Evolutionary conservation across 2,113 vertebrate genomes (phyloP).

Genomic region (Pluvialis apricaria): DNA sequence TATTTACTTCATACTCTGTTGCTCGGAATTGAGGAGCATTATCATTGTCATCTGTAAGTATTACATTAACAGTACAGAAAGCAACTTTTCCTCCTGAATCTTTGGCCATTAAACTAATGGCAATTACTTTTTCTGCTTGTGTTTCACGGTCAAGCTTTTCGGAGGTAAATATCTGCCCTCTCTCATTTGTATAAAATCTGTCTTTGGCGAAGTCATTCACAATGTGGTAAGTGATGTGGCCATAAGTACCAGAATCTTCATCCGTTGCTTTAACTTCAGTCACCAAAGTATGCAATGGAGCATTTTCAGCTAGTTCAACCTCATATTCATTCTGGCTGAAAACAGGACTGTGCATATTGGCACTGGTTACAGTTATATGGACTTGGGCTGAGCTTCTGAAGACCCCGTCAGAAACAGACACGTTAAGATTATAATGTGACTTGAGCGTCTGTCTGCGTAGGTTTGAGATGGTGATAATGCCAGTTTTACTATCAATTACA

Average conservation of each 20-base stretch:
- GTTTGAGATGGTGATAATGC: constrained; percentile 86
- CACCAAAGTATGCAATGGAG: constrained; percentile 84
- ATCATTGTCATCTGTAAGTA: constrained; percentile 95
- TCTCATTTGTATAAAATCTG: constrained; percentile 86
- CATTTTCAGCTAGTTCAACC: constrained; percentile 91
- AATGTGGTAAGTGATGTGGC: constrained; percentile 86
- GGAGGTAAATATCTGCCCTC: constrained; percentile 87
- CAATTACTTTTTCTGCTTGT: constrained; percentile 86
- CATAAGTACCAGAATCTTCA: constrained; percentile 85
- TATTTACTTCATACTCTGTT: constrained; percentile 85
- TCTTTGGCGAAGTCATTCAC: constrained; percentile 94
- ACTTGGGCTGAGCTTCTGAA: constrained; percentile 89
- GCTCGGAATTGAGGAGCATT: constrained; percentile 92
- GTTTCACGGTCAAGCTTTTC: constrained; percentile 93
- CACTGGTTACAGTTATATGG: constrained; percentile 80
- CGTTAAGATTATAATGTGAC: constrained; percentile 81
- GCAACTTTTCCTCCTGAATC: constrained; percentile 93
- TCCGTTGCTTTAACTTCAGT: constrained; percentile 85
- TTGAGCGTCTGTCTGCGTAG: constrained; percentile 79
- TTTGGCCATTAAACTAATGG: constrained; percentile 89
- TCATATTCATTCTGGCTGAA: constrained; percentile 91
- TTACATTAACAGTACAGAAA: constrained; percentile 91
- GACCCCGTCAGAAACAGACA: constrained; percentile 94
- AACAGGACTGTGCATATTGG: constrained; percentile 89
- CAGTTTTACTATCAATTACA: constrained; percentile 82